A percentile compares a stretch with the other conserved stretches of the same genome.
phyloP scores from a whole-genome alignment of 1,140 invertebrate species.

The Diabrotica undecimpunctata region DNA sequence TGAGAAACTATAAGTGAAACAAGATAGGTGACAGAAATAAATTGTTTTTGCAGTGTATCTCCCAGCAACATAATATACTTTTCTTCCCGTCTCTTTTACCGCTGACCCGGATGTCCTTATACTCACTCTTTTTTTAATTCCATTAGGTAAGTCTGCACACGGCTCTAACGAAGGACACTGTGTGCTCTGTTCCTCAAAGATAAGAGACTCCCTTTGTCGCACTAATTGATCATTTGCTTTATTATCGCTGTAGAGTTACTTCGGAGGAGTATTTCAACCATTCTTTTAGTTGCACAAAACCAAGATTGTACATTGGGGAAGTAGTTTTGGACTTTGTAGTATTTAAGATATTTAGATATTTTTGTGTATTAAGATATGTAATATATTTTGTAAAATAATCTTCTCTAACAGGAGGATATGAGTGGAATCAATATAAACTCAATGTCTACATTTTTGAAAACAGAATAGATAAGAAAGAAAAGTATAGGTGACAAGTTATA shows the following conservation, averaged over 20 bases:
- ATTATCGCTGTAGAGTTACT: not conserved
- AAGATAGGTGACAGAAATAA: no score
- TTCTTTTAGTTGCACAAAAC: not conserved
- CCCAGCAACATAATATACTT: not conserved
- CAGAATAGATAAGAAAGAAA: no score
- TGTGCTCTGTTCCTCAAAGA: not conserved
- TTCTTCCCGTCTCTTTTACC: not conserved
- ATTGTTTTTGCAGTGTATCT: no score
- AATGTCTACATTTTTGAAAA: no score
- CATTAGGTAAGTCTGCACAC: not conserved
- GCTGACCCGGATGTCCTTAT: constrained; percentile 1
- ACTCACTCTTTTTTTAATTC: constrained; percentile 1
- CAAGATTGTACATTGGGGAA: not conserved
- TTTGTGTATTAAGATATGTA: no score
- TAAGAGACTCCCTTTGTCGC: not conserved
- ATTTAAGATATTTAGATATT: no score
- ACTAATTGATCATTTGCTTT: not conserved
- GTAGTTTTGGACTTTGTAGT: no score
- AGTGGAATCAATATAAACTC: no score
- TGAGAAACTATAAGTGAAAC: no score
- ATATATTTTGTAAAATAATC: no score
- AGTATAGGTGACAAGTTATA: no score
- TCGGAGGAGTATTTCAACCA: not conserved
- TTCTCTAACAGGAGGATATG: no score
- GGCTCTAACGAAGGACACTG: not conserved